These are phyloP conservation scores for Nyleta sp. DNA, from an alignment of 2,888 invertebrate genomes.

Conservation along the genomic window DNA sequence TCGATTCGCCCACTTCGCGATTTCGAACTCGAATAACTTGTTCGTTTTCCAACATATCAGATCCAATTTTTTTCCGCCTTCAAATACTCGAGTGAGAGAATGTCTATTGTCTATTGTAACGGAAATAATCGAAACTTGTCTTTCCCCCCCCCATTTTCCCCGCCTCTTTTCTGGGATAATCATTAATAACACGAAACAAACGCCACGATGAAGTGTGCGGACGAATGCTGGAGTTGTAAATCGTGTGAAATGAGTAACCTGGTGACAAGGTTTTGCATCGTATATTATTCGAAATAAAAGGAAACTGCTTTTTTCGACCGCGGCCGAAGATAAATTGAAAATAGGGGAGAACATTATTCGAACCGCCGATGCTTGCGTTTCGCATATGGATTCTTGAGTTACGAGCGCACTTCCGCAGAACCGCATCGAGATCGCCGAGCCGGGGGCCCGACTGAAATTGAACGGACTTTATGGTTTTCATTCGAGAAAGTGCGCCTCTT, in stretches of 20 bases:
- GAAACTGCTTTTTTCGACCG: constrained; percentile 54
- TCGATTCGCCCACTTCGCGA: no score
- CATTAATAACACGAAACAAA: constrained; percentile 59
- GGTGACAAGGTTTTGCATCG: constrained; percentile 53
- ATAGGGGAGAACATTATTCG: constrained; percentile 55
- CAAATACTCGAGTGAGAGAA: constrained; percentile 11
- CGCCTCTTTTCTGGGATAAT: constrained; percentile 28
- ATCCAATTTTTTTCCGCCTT: no score
- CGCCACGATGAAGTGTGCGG: constrained; percentile 24
- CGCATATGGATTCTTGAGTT: constrained; percentile 66
- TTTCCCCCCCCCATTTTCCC: not conserved
- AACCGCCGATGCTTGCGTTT: constrained; percentile 57
- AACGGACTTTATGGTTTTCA: constrained; percentile 60
- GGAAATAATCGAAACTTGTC: constrained; percentile 4
- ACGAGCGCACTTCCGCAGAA: constrained; percentile 63
- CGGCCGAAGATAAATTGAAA: constrained; percentile 63
- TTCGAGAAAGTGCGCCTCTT: constrained; percentile 56
- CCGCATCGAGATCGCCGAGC: constrained; percentile 52
- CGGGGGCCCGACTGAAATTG: constrained; percentile 30
- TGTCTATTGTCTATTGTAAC: not conserved
- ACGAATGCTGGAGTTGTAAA: constrained; percentile 41
- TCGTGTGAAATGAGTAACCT: constrained; percentile 56
- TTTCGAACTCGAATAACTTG: no score
- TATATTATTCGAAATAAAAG: constrained; percentile 62
- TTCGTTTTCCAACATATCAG: no score